Evolutionary conservation across 2,113 vertebrate species (phyloP), one percentile per base, ranked within the genome.

Genomic region (Perca fluviatilis): DNA sequence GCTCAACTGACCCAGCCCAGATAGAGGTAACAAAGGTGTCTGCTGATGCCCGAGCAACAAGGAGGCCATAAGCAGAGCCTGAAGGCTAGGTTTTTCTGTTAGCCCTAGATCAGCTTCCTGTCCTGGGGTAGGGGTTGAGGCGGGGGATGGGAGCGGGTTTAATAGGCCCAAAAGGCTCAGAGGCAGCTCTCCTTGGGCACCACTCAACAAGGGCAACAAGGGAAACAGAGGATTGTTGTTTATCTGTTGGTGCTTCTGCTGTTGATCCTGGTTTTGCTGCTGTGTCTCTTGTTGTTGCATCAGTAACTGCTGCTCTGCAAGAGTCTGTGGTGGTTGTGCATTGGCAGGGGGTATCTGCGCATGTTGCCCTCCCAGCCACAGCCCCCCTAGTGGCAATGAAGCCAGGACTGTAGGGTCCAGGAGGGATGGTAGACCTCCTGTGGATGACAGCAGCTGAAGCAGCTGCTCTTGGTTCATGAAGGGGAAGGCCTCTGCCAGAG

Each of bases 401-500:
- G 96, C 95, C 69, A 97, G 92, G 43, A 95, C 79, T 46, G 93
- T 49, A 23, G 94, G 90, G 86, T 94, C 94, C 87, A 94, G 82
- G 36, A 95, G 88, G 64, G 96, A 94, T 62, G 96, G 95, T 0
- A 95, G 91, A 30, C 94, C 94, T 69, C 92, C 91, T 57, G 90
- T 92, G 80, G 94, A 89, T 49, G 95, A 96, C 73, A 97, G 91
- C 53, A 97, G 93, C 63, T 97, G 96, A 81, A 97, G 95, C 46
- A 96, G 95, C 91, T 97, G 96, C 74, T 98, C 97, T 67, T 97
- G 97, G 80, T 95, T 96, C 91, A 97, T 96, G 88, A 97, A 96
- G n/a, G 97, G 96, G 87, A 97, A 97, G 27, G 95, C 95, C 81
- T 97, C 96, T 4, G 95, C 95, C 77, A 96, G 85, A 67, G 93